These are phyloP conservation scores for Spinus pinus DNA, from an alignment of 2,797 vertebrate species.

Conservation along the genomic window DNA sequence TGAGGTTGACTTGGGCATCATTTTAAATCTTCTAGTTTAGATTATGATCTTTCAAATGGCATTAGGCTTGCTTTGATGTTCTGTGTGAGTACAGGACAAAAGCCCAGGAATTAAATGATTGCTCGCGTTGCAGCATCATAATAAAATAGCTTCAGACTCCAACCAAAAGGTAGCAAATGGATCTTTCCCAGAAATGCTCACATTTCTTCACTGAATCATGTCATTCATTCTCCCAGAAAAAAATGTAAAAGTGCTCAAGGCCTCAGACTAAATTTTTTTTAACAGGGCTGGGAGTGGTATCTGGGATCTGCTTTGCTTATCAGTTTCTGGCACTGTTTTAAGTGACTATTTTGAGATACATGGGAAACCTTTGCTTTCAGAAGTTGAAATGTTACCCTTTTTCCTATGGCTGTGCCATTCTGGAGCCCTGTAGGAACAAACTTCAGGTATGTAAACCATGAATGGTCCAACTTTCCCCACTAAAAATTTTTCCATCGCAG, in stretches of 20 bases:
- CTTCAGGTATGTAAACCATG: background rate
- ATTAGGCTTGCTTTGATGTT: conserved; percentile 42
- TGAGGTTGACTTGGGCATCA: background rate
- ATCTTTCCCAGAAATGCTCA: background rate
- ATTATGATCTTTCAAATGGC: conserved; percentile 41
- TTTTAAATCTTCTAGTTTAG: conserved; percentile 38
- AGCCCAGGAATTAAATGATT: conserved; percentile 14
- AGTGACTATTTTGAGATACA: background rate
- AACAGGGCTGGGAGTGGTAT: background rate
- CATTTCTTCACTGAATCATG: background rate
- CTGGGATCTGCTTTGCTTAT: background rate
- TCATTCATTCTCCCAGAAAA: background rate
- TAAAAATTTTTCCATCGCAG: background rate
- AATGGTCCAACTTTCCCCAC: background rate
- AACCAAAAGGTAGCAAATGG: background rate
- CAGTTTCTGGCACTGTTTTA: background rate
- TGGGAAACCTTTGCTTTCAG: background rate
- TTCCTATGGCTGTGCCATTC: background rate
- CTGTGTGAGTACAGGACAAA: background rate
- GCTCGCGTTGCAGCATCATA: background rate
- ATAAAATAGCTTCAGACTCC: background rate
- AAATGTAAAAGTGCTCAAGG: background rate
- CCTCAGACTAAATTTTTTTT: background rate
- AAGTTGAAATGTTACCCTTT: background rate
- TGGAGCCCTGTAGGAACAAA: background rate